phyloP scores from a whole-genome alignment of 30 jellyfish, hydroid and myxozoan genomes.

The Chironex yamaguchii region DNA sequence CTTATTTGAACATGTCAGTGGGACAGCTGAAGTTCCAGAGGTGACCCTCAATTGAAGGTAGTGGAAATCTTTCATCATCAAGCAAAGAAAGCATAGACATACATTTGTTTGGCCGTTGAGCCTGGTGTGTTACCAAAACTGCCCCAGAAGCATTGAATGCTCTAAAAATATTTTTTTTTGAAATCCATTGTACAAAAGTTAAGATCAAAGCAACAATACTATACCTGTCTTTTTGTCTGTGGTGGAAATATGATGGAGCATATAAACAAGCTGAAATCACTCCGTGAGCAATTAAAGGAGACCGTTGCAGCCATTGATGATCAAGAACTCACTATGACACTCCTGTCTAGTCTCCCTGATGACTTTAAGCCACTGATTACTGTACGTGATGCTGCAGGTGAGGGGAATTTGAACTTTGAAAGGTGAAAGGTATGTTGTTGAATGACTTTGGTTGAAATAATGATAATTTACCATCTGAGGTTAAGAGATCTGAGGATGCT shows the following conservation, averaged over 20 bases:
- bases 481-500: slow-evolving; percentile 17
- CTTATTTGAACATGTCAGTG: slow-evolving; percentile 23
- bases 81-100: slow-evolving; percentile 49
- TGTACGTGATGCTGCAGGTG: slow-evolving; percentile 60
- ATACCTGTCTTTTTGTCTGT: slow-evolving; percentile 10
- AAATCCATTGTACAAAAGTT: too few relatives aligned
- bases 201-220: background rate
- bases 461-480: slow-evolving; percentile 27
- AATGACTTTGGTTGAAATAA: slow-evolving; percentile 28
- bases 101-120: slow-evolving; percentile 51
- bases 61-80: background rate
- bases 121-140: slow-evolving; percentile 38
- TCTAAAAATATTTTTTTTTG: too few relatives aligned
- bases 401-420: slow-evolving; percentile 22
- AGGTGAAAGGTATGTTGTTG: slow-evolving; percentile 27
- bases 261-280: slow-evolving; percentile 28
- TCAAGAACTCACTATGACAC: slow-evolving; percentile 40
- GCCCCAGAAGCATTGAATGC: slow-evolving; percentile 58
- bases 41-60: slow-evolving; percentile 26
- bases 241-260: slow-evolving; percentile 54
- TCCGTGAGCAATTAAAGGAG: slow-evolving; percentile 51
- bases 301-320: slow-evolving; percentile 17
- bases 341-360: slow-evolving; percentile 56
- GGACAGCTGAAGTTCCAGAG: slow-evolving; percentile 50
- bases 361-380: slow-evolving; percentile 45